Conservation (phyloP, 2,888 invertebrate species). For the Didymodactylos carnosus region DNA sequence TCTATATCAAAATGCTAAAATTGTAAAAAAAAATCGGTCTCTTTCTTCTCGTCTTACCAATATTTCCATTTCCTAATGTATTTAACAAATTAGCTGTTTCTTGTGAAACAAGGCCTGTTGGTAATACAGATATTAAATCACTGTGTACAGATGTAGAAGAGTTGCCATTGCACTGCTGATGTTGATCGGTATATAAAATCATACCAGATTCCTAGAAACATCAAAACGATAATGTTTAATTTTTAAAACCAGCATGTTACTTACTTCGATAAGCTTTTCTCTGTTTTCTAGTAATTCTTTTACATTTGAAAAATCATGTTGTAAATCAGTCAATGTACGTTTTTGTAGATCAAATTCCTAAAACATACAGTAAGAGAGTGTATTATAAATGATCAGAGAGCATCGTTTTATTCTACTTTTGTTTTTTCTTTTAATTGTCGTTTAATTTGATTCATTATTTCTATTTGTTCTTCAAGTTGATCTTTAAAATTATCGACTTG, state of each 20-base stretch:
- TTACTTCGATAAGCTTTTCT: conserved; percentile 8
- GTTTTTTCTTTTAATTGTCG: conserved; percentile 13
- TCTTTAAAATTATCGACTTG: conserved; percentile 12
- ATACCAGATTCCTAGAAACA: not conserved
- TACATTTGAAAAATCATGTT: conserved; percentile 1
- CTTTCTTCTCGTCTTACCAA: too few species aligned
- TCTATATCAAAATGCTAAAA: too few species aligned
- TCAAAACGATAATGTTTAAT: not conserved
- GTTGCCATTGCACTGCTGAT: not conserved
- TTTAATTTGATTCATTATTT: conserved; percentile 2
- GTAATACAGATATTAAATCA: conserved; percentile 5
- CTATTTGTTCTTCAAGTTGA: conserved; percentile 9
- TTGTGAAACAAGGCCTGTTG: conserved; percentile 2
- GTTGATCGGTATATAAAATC: not conserved
- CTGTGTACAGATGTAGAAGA: not conserved
- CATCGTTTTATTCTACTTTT: not conserved
- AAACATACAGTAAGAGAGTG: not conserved
- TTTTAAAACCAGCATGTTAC: not conserved
- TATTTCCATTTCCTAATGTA: conserved; percentile 4
- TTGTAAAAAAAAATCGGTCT: too few species aligned
- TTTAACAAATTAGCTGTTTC: conserved; percentile 7
- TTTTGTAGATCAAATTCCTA: conserved; percentile 13
- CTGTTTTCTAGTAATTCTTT: conserved; percentile 9
- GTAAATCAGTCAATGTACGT: conserved; percentile 3
- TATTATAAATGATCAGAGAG: not conserved